Evolutionary conservation across 1,140 invertebrate genomes (phyloP).

Genomic region (Spodoptera litura): DNA sequence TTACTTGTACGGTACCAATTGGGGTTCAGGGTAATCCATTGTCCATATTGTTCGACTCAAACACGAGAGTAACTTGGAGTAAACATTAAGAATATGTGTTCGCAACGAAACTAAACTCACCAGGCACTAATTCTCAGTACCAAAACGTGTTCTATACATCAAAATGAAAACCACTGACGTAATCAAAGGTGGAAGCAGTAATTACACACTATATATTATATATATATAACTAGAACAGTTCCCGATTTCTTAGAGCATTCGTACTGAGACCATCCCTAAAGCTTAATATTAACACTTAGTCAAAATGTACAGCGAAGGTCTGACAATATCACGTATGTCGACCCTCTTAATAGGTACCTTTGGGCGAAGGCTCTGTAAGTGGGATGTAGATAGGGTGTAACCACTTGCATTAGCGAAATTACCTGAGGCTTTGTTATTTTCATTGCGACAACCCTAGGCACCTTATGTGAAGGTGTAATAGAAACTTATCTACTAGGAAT

Average conservation of each 20-base stretch:
- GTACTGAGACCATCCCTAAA: slow-evolving; percentile 50
- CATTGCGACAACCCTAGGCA: slow-evolving; percentile 74
- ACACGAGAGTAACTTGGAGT: too few species aligned
- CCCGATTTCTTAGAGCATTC: slow-evolving; percentile 45
- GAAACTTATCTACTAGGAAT: slow-evolving; percentile 18
- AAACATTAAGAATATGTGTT: too few species aligned
- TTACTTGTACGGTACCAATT: too few species aligned
- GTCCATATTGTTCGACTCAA: too few species aligned
- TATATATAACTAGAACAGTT: background rate
- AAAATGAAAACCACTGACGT: too few species aligned
- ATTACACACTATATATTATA: too few species aligned
- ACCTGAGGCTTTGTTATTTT: slow-evolving; percentile 82
- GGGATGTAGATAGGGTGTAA: slow-evolving; percentile 81
- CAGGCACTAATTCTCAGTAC: too few species aligned
- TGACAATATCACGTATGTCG: slow-evolving; percentile 64
- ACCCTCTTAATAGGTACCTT: slow-evolving; percentile 81
- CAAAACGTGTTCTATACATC: too few species aligned
- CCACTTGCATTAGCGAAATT: slow-evolving; percentile 84
- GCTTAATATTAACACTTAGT: slow-evolving; percentile 70
- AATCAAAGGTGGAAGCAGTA: too few species aligned
- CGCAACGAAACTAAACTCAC: too few species aligned
- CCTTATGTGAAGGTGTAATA: slow-evolving; percentile 26
- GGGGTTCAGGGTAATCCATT: too few species aligned
- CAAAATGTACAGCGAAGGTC: slow-evolving; percentile 69
- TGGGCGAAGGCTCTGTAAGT: slow-evolving; percentile 68